Conservation (phyloP, 2,113 vertebrate genomes). For the Clarias macrocephalus region DNA sequence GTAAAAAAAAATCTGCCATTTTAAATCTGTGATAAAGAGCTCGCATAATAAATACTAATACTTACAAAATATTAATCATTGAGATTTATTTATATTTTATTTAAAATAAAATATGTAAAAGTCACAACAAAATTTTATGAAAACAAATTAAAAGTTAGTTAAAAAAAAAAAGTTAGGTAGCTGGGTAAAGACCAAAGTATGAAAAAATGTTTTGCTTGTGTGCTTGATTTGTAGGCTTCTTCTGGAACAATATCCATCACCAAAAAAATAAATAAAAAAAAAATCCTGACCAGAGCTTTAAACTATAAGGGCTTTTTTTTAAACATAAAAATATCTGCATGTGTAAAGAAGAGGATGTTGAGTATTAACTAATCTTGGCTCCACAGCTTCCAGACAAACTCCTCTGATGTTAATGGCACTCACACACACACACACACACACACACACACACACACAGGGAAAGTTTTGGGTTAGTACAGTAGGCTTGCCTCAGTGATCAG, state of each 20-base stretch:
- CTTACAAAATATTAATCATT: no score
- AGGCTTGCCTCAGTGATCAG: slow-evolving; percentile 12
- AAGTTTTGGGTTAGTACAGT: not conserved
- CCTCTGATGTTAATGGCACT: not conserved
- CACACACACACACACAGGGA: not conserved
- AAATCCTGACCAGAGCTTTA: not conserved
- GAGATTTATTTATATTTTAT: no score
- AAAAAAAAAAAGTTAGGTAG: not conserved
- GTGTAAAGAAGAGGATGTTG: not conserved
- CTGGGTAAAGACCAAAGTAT: not conserved
- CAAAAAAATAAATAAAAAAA: not conserved
- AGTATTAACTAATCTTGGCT: not conserved
- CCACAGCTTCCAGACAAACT: not conserved
- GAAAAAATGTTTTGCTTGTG: not conserved
- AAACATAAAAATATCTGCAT: not conserved
- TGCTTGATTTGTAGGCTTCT: not conserved
- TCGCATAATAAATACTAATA: not conserved
- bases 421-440: not conserved
- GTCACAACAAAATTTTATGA: no score
- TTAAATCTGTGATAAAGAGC: not conserved
- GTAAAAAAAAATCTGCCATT: slow-evolving; percentile 36
- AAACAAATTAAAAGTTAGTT: no score
- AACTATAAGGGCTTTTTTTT: not conserved
- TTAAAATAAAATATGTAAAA: no score
- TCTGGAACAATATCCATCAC: not conserved